Evolutionary conservation across 2,113 vertebrate species (phyloP).

Genomic region (Blennius ocellaris): DNA sequence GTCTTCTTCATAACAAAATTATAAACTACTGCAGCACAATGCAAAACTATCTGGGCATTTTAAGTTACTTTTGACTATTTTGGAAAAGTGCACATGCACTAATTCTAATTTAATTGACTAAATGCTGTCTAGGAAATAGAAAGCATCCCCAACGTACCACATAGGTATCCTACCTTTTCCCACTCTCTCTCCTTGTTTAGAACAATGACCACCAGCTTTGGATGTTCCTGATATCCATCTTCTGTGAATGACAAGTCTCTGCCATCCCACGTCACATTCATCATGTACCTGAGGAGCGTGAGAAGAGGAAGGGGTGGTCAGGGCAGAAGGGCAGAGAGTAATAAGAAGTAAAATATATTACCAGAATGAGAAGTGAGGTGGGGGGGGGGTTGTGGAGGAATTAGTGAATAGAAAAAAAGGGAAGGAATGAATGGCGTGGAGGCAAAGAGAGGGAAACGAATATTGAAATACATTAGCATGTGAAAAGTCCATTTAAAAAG

Average conservation of each 20-base stretch:
- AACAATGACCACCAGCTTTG: constrained; percentile 95
- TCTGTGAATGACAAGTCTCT: constrained; percentile 97
- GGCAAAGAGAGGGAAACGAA: constrained; percentile 35
- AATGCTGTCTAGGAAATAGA: too few relatives aligned
- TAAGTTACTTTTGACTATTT: too few relatives aligned
- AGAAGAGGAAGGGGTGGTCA: background rate
- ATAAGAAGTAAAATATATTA: background rate
- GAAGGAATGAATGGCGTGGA: constrained; percentile 16
- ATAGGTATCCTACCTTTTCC: constrained; percentile 91
- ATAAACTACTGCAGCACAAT: too few relatives aligned
- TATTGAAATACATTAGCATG: constrained; percentile 58
- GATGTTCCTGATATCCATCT: constrained; percentile 95
- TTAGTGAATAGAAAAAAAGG: constrained; percentile 1
- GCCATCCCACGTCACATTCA: constrained; percentile 98
- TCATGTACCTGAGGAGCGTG: constrained; percentile 91
- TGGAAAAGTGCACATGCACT: too few relatives aligned
- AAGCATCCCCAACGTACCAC: too few relatives aligned
- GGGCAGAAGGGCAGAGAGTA: background rate
- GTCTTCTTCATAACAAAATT: too few relatives aligned
- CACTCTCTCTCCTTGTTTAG: constrained; percentile 95
- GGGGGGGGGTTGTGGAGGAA: background rate
- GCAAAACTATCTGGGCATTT: too few relatives aligned
- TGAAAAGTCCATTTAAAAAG: constrained; percentile 35
- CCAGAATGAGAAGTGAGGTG: too few relatives aligned
- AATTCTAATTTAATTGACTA: too few relatives aligned